A percentile compares a stretch with the other conserved stretches of the same genome.
Conservation (phyloP, 2,888 invertebrate species). For the Andrena fulva region DNA sequence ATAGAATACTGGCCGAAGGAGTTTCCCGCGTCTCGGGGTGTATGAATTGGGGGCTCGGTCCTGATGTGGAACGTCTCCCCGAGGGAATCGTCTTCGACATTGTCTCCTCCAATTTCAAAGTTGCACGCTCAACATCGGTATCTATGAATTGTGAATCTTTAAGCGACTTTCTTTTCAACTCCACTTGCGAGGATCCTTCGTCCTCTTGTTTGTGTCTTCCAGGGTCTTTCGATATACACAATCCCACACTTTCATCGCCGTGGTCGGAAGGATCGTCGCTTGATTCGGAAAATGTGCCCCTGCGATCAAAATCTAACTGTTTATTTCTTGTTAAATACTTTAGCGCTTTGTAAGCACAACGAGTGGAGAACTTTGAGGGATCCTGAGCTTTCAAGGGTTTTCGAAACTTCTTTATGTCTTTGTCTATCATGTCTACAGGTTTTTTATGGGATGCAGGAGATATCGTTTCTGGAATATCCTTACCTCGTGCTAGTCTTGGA, state of each 20-base stretch:
- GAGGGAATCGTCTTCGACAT: slow-evolving; percentile 63
- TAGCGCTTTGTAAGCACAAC: slow-evolving; percentile 70
- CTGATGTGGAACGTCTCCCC: slow-evolving; percentile 69
- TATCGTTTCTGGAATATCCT: background rate
- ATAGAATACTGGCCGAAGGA: slow-evolving; percentile 50
- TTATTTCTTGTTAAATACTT: slow-evolving; percentile 61
- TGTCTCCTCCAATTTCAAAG: slow-evolving; percentile 22
- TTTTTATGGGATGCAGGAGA: background rate
- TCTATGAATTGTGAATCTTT: slow-evolving; percentile 23
- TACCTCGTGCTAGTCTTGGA: background rate
- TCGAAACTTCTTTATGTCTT: background rate
- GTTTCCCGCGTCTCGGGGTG: slow-evolving; percentile 21
- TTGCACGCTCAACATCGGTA: background rate
- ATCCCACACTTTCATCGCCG: background rate
- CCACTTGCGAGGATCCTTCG: slow-evolving; percentile 44
- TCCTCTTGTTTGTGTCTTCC: slow-evolving; percentile 19
- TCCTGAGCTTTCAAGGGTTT: slow-evolving; percentile 12
- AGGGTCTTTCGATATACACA: background rate
- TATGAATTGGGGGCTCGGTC: slow-evolving; percentile 57
- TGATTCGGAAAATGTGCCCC: slow-evolving; percentile 5
- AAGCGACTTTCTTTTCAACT: slow-evolving; percentile 58
- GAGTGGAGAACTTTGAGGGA: slow-evolving; percentile 53
- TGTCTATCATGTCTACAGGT: background rate
- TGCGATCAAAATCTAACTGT: slow-evolving; percentile 49
- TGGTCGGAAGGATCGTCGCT: too few relatives aligned